Evolutionary conservation across 2,888 invertebrate genomes (phyloP), one percentile per base, ranked within the genome.

Genomic region (Apotomis capreana): DNA sequence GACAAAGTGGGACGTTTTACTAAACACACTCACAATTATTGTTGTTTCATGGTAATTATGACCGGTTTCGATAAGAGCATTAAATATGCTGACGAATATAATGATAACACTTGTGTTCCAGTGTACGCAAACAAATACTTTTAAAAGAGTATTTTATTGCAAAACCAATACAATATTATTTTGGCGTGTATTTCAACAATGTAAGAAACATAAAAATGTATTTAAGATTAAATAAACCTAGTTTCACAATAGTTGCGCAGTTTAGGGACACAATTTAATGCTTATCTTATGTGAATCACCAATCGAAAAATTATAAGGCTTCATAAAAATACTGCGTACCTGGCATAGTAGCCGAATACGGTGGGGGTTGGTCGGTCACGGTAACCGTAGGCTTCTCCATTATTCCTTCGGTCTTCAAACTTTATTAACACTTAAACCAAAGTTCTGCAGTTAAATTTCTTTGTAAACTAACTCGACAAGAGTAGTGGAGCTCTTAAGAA

Each of bases 311-410:
- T n/a, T 68, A 54, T 78, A 80, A 63, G 78, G 78, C 80, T 83
- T 83, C 78, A 68, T 73, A 77, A 78, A 78, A 78, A 73, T 71
- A 68, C 15, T 52, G 62, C 78, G 81, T 84, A 92, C 92, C 88
- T 84, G 86, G 84, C 70, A 86, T 77, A 13, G 88, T 79, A 15
- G 94, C 94, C 0, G 94, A 93, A 80, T 94, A 94, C 5, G 94
- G 94, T 0, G 94, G 94, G 10, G 94, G 94, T 69, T 89, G 90
- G 51, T 89, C 92, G 46, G 83, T 91, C 74, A 75, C 73, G 68
- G 74, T 72, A 68, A 90, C 83, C 51, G 84, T 84, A 40, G 89
- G 87, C 76, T 92, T 89, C 59, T 91, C 92, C 91, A 91, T 91
- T 75, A 79, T 89, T 71, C 76, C 63, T 64, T 59, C 4, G 58